Conservation (phyloP, 1,140 invertebrate genomes). For the Heterodera schachtii region DNA sequence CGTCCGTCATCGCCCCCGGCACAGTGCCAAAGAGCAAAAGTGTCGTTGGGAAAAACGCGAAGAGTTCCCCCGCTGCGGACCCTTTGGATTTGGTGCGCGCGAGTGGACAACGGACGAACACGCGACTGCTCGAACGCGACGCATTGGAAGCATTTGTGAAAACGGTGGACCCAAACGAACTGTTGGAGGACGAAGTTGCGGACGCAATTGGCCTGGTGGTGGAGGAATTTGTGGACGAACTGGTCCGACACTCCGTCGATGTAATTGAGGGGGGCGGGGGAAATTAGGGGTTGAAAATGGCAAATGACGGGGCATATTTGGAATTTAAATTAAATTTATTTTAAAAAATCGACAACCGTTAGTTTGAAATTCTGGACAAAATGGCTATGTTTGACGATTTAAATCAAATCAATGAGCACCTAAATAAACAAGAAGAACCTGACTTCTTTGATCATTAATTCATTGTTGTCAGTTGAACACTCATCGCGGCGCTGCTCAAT, state of each 20-base stretch:
- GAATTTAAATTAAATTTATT: too few species aligned
- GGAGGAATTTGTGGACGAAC: slow-evolving; percentile 33
- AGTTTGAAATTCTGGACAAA: too few species aligned
- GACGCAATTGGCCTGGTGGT: slow-evolving; percentile 22
- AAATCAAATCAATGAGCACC: neutral
- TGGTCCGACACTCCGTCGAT: slow-evolving; percentile 20
- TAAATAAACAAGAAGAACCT: neutral
- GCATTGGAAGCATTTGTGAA: slow-evolving; percentile 22
- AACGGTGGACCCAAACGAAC: slow-evolving; percentile 28
- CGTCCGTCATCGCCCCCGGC: neutral
- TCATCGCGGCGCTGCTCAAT: slow-evolving; percentile 16
- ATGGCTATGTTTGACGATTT: too few species aligned
- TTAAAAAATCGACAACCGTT: too few species aligned
- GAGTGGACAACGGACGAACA: neutral
- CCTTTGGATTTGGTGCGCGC: slow-evolving; percentile 9
- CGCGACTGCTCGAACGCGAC: slow-evolving; percentile 16
- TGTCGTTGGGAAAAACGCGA: neutral
- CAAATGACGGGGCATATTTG: too few species aligned
- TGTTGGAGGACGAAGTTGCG: slow-evolving; percentile 33
- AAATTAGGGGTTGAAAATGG: too few species aligned
- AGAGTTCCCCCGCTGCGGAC: neutral
- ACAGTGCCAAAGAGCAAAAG: neutral
- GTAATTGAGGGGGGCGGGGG: neutral
- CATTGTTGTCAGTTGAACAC: slow-evolving; percentile 16
- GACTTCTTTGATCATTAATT: neutral